phyloP scores from a whole-genome alignment of 2,888 invertebrate species.

The Orthonychiurus folsomi region DNA sequence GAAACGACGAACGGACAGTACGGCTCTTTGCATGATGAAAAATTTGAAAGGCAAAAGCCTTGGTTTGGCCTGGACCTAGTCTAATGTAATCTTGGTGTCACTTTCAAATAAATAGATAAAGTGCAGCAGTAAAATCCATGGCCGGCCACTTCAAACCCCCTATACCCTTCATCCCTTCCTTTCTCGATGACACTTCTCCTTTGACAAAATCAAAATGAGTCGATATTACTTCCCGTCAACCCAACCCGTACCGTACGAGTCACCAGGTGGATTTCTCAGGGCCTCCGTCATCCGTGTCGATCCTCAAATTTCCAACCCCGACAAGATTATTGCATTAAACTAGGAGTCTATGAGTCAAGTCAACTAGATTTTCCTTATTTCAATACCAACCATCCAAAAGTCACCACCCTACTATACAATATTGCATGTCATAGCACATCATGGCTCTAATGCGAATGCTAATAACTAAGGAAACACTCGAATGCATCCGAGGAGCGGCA shows the following conservation, averaged over 20 bases:
- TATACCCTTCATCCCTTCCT: too few species aligned
- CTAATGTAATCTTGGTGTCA: too few species aligned
- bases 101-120: too few species aligned
- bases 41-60: too few species aligned
- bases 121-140: too few species aligned
- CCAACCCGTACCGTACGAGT: background rate
- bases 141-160: too few species aligned
- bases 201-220: background rate
- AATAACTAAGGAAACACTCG: background rate
- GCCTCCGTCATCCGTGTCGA: background rate
- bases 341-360: background rate
- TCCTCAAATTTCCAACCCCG: background rate
- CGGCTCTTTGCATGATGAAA: background rate
- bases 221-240: background rate
- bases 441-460: too few species aligned
- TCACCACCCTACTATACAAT: background rate
- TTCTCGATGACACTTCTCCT: background rate
- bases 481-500: too few species aligned
- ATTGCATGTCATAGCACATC: background rate
- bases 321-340: background rate
- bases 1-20: too few species aligned
- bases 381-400: background rate
- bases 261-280: background rate
- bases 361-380: background rate
- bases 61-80: background rate